phyloP scores from a whole-genome alignment of 2,888 invertebrate genomes.

The Scaptomyza caliginosa region DNA sequence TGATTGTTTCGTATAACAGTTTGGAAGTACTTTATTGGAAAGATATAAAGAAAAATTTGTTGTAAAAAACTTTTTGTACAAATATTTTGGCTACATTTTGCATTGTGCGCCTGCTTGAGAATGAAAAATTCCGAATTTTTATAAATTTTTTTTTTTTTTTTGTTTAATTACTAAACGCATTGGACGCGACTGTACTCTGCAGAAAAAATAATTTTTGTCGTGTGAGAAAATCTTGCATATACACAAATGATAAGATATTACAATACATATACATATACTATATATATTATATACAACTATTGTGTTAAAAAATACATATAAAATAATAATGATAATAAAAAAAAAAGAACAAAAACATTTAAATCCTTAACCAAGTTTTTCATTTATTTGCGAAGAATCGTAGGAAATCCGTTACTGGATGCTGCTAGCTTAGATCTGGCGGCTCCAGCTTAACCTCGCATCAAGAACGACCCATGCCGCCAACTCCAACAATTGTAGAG shows the following conservation, averaged over 20 bases:
- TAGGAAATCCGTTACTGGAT: conserved; percentile 7
- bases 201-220: conserved; percentile 11
- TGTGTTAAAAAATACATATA: conserved; percentile 65
- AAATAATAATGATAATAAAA: conserved; percentile 30
- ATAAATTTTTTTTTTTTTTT: conserved; percentile 7
- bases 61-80: conserved; percentile 11
- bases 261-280: conserved; percentile 36
- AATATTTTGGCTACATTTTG: conserved; percentile 19
- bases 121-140: conserved; percentile 22
- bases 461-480: conserved; percentile 57
- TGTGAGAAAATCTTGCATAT: conserved; percentile 31
- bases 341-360: conserved; percentile 18
- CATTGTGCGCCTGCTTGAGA: conserved; percentile 11
- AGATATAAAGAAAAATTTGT: conserved; percentile 8
- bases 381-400: not conserved
- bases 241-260: conserved; percentile 50
- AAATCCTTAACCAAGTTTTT: not conserved
- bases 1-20: conserved; percentile 36
- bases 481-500: conserved; percentile 22
- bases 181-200: conserved; percentile 39
- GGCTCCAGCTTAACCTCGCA: conserved; percentile 69
- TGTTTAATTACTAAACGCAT: conserved; percentile 16
- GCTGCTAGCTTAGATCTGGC: conserved; percentile 46
- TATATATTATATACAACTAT: conserved; percentile 62
- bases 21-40: conserved; percentile 15